Base-by-base conservation (phyloP, 92 coral and sea anemone genomes). In the Phenganax stokvisi region DNA sequence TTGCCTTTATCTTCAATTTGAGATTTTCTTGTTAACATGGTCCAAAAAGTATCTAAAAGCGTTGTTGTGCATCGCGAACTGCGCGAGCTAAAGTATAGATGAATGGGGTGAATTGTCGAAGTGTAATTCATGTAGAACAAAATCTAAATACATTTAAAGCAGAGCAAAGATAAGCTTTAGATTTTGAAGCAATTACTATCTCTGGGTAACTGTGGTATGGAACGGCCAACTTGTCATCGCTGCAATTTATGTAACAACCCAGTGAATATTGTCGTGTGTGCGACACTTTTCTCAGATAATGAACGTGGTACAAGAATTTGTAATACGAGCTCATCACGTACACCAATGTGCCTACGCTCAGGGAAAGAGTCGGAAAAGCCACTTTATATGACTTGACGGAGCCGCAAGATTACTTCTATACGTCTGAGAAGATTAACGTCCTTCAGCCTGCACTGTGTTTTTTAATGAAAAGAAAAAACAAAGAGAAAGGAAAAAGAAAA, bases 211-310 rank as follows among this genome's bases (percentile, higher is more conserved):
- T 20, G 25, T 20, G 47, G 25, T 66, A 47, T 6, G 72, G 72
- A 66, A 17, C 51, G 72, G 72, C 47, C 30, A 66, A 66, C 72
- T 0, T 13, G 10, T 66, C 51, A 66, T 66, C 72, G 72, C 72
- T 66, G 72, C 51, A 66, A 66, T 29, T 13, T 66, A 29, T 66
- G 72, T 66, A 66, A 66, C 47, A 25, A 66, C 9, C 72, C 72
- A 66, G 72, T 66, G 72, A 47, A 66, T 66, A 66, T 20, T 20
- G 25, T 20, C 25, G 0, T 66, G 72, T 66, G 70, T 7, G 37
- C 70, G 6, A 64, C 70, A 64, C 70, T 64, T 64, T 44, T 64
- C 37, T 16, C 70, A 17, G 70, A 64, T 64, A 64, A 64, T 16
- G 70, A 64, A 15, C 37, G 30, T 64, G 70, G 20, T 64, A 64